Percentiles rank a stretch among this genome's conserved stretches.
Evolutionary conservation across 92 coral and sea anemone species (phyloP).

Genomic region (Epizoanthus illoricatus): DNA sequence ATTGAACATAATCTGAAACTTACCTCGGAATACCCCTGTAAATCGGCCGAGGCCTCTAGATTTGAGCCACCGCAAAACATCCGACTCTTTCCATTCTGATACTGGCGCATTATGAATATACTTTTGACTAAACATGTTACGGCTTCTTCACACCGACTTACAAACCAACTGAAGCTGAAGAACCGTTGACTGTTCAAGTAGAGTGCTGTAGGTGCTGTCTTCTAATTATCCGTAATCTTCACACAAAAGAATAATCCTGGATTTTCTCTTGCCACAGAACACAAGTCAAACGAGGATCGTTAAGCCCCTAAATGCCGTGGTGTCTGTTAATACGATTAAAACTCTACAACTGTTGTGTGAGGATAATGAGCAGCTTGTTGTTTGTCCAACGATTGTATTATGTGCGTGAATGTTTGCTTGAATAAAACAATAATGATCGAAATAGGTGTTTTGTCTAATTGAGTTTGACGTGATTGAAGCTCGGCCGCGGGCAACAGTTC

Average conservation of each 20-base stretch:
- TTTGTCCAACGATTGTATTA: conserved; percentile 25
- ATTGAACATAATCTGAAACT: neutral
- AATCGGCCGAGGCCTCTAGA: conserved; percentile 34
- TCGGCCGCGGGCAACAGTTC: conserved; percentile 16
- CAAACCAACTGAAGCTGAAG: neutral
- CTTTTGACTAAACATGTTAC: conserved; percentile 34
- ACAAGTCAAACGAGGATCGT: neutral
- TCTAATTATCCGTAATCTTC: conserved; percentile 17
- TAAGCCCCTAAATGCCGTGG: conserved; percentile 1
- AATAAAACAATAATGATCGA: conserved; percentile 20
- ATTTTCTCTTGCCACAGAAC: conserved; percentile 3
- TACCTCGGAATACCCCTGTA: conserved; percentile 21
- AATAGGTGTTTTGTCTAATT: conserved; percentile 10
- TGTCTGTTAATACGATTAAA: conserved; percentile 37
- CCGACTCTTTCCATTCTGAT: conserved; percentile 31
- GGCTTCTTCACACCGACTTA: neutral
- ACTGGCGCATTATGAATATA: conserved; percentile 1
- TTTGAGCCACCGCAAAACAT: conserved; percentile 23
- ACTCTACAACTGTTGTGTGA: neutral
- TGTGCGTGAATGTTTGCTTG: conserved; percentile 27
- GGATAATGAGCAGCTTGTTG: conserved; percentile 20
- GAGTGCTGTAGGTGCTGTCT: conserved; percentile 9
- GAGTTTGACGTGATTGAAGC: neutral
- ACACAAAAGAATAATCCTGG: conserved; percentile 11
- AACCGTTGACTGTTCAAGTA: neutral